These are phyloP conservation scores for Apostichopus leukothele DNA, from an alignment of 53 echinoderm and acorn worm genomes.

Conservation along the genomic window DNA sequence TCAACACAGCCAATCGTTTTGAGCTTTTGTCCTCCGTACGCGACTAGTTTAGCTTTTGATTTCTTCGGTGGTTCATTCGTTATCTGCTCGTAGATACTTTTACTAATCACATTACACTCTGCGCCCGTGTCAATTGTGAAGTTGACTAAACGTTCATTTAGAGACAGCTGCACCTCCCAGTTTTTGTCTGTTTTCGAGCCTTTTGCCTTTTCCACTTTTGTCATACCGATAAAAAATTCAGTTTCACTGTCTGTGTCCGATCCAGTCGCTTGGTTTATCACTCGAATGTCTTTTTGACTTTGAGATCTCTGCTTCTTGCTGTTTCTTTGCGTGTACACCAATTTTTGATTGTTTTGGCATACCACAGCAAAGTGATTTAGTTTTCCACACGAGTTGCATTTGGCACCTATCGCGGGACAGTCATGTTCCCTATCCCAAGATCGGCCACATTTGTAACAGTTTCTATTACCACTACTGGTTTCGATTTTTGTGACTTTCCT, in stretches of 20 bases:
- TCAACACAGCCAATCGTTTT: too few species aligned
- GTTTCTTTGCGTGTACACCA: too few species aligned
- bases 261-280: constrained; percentile 3
- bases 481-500: too few species aligned
- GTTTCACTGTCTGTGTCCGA: background rate
- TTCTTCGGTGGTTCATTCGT: too few species aligned
- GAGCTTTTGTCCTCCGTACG: too few species aligned
- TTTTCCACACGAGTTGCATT: background rate
- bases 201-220: background rate
- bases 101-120: too few species aligned
- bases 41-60: too few species aligned
- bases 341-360: background rate
- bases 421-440: background rate
- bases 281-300: background rate
- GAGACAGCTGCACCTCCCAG: background rate
- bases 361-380: background rate
- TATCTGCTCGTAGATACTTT: too few species aligned
- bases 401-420: background rate
- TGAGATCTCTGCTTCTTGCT: too few species aligned
- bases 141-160: constrained; percentile 27
- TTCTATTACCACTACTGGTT: background rate
- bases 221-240: constrained; percentile 7
- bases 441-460: background rate
- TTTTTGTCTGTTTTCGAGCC: background rate
- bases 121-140: background rate